Evolutionary conservation across 2,113 vertebrate species (phyloP), one percentile per base, ranked within the genome.

Genomic region (Peromyscus maniculatus): DNA sequence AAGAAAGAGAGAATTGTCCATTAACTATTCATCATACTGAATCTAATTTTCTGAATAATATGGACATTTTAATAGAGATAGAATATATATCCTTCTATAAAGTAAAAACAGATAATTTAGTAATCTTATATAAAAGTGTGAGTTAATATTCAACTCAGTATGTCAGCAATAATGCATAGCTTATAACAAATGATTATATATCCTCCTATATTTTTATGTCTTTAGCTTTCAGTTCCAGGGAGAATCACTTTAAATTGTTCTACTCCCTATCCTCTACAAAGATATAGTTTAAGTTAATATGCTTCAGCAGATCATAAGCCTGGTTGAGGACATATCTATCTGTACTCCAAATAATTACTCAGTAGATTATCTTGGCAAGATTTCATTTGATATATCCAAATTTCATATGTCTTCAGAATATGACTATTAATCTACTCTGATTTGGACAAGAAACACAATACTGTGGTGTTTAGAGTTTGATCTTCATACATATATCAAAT

Each of bases 1-100:
- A 94, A 55, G 49, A 97, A 96, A 88, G 15, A 89, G 91, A 64
- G 57, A 78, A 69, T 90, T 93, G 0, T 75, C 78, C 84, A 69
- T 93, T 96, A 94, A 96, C 46, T 78, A 9, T 72, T 96, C 36
- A 94, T 87, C 49, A 89, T 46, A 91, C 80, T 22, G 33, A 95
- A 16, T 31, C 49, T 52, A 90, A 69, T 74, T 17, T 0, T 0
- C 69, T 92, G 22, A 12, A 55, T 49, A 91, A 55, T 49, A 66
- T 67, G 31, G 62, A 3, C 15, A 64, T 69, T 80, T 57, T 80
- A 72, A 16, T 89, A 87, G 46, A 93, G 1, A 77, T 0, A 87
- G 69, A 87, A 95, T 91, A 71, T 67, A 7, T 16, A 72, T 2
- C 16, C 2, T 59, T 13, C 39, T 43, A 21, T 90, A 82, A 97